phyloP scores from a whole-genome alignment of 2,888 invertebrate genomes.

The Drosophila rubida region DNA sequence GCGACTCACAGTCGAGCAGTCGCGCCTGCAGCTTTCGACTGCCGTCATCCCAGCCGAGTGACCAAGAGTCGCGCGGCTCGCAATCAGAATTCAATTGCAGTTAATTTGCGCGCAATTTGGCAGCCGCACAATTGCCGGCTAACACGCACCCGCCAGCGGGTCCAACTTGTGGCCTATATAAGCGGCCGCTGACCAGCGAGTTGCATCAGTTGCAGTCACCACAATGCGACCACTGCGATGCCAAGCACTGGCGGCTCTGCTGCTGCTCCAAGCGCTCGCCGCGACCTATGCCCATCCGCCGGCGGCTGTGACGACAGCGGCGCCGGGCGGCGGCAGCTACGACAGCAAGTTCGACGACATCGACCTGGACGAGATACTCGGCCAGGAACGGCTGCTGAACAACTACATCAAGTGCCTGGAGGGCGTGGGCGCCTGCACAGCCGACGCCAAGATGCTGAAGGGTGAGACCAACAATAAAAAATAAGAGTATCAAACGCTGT shows the following conservation, averaged over 20 bases:
- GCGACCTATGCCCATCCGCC: constrained; percentile 58
- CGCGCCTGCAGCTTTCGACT: no score
- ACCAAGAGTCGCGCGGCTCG: constrained; percentile 4
- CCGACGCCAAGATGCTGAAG: constrained; percentile 90
- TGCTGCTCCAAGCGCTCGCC: constrained; percentile 5
- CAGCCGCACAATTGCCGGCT: constrained; percentile 38
- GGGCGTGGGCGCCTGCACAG: constrained; percentile 88
- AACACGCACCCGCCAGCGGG: constrained; percentile 37
- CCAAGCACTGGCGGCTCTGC: constrained; percentile 1
- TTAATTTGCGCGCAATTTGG: constrained; percentile 50
- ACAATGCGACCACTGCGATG: constrained; percentile 26
- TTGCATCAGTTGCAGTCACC: background rate
- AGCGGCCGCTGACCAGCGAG: constrained; percentile 15
- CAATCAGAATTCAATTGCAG: constrained; percentile 58
- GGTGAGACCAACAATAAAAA: no score
- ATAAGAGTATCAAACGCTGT: no score
- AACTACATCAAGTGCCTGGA: constrained; percentile 89
- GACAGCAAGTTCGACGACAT: constrained; percentile 90
- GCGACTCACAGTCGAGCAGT: no score
- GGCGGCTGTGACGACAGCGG: constrained; percentile 63
- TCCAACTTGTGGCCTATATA: constrained; percentile 37
- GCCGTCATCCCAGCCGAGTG: no score
- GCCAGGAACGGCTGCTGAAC: constrained; percentile 88
- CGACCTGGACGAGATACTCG: constrained; percentile 88
- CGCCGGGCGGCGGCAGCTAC: constrained; percentile 82